phyloP scores from a whole-genome alignment of 2,888 invertebrate genomes.

The Thyatira batis region DNA sequence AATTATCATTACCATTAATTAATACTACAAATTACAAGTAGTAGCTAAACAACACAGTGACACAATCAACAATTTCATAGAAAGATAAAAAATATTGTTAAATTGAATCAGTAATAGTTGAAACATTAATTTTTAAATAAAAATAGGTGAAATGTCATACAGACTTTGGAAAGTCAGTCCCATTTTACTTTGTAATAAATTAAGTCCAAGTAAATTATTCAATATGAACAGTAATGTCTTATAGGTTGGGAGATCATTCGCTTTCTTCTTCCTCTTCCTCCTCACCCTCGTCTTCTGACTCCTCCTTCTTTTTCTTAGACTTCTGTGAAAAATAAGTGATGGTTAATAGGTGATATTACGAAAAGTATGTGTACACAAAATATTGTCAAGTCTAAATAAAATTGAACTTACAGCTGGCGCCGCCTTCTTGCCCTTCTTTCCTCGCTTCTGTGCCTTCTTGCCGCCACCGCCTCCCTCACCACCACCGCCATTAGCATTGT shows the following conservation, averaged over 20 bases:
- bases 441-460: conserved; percentile 83
- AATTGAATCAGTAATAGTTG: conserved; percentile 39
- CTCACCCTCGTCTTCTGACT: conserved; percentile 84
- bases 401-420: conserved; percentile 64
- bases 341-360: conserved; percentile 1
- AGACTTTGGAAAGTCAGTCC: conserved; percentile 81
- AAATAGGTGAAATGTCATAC: conserved; percentile 46
- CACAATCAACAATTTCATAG: conserved; percentile 65
- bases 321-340: conserved; percentile 43
- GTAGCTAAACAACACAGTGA: conserved; percentile 52
- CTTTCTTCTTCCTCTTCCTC: conserved; percentile 85
- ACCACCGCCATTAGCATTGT: conserved; percentile 89
- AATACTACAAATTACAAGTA: conserved; percentile 54
- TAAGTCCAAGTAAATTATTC: conserved; percentile 82
- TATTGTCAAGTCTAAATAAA: background rate
- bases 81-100: conserved; percentile 52
- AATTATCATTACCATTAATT: conserved; percentile 52
- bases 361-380: conserved; percentile 2
- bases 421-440: conserved; percentile 79
- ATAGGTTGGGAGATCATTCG: conserved; percentile 81
- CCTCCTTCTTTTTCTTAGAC: conserved; percentile 84
- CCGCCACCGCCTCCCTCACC: conserved; percentile 77
- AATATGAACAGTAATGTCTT: conserved; percentile 78
- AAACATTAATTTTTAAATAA: conserved; percentile 31
- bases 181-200: conserved; percentile 81